Conservation (phyloP, 1,140 invertebrate species). For the Drosophila aff. region DNA sequence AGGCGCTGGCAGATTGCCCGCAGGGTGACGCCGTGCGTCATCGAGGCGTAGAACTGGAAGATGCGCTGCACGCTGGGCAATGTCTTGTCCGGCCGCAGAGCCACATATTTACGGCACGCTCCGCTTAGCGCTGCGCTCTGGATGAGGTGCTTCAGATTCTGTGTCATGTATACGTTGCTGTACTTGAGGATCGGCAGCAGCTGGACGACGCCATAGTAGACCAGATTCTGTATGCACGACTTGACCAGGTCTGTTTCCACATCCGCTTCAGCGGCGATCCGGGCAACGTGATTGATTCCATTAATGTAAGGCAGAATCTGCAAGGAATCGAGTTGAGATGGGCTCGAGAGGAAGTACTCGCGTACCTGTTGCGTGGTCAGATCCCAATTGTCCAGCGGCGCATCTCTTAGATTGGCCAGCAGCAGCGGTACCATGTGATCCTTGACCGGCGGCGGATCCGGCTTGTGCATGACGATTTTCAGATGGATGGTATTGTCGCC, state of each 20-base stretch:
- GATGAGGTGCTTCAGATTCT: slow-evolving; percentile 91
- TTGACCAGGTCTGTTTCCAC: slow-evolving; percentile 97
- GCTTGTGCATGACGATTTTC: slow-evolving; percentile 91
- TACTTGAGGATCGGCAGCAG: slow-evolving; percentile 97
- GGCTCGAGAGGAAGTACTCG: not conserved
- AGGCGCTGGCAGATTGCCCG: slow-evolving; percentile 92
- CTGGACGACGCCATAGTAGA: slow-evolving; percentile 90
- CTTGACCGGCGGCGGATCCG: slow-evolving; percentile 92
- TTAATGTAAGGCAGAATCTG: slow-evolving; percentile 95
- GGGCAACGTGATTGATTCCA: slow-evolving; percentile 95
- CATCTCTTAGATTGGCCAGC: slow-evolving; percentile 69
- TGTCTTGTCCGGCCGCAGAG: slow-evolving; percentile 84
- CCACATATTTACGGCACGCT: slow-evolving; percentile 90
- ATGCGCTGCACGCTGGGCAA: slow-evolving; percentile 90
- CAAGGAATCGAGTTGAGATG: slow-evolving; percentile 8
- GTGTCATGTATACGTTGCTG: slow-evolving; percentile 96
- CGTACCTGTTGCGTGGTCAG: slow-evolving; percentile 94
- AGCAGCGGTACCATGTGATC: slow-evolving; percentile 97
- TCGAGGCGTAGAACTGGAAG: slow-evolving; percentile 92
- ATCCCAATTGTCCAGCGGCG: slow-evolving; percentile 91
- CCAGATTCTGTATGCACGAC: slow-evolving; percentile 96
- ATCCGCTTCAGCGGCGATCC: slow-evolving; percentile 93
- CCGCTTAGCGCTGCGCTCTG: slow-evolving; percentile 90
- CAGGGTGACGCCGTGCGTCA: slow-evolving; percentile 94
- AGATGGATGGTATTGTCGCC: slow-evolving; percentile 92